Evolutionary conservation across 2,113 vertebrate species (phyloP).

Genomic region (Saccopteryx leptura): DNA sequence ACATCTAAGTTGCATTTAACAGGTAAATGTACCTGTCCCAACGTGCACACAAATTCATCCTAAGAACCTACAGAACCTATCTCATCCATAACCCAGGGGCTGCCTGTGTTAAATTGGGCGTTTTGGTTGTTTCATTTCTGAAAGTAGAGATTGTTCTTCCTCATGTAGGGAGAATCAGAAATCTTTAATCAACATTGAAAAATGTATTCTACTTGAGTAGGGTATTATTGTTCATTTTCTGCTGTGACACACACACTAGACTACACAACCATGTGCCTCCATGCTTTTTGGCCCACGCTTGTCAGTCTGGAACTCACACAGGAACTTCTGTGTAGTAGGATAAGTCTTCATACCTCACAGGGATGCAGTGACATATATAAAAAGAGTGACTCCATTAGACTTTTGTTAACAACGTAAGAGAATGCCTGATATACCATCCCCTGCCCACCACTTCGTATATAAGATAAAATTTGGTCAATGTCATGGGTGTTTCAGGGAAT

Average conservation of each 20-base stretch:
- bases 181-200: neutral
- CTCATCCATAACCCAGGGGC: no score
- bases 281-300: no score
- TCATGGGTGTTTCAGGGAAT: neutral
- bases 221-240: neutral
- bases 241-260: neutral
- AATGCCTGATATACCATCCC: neutral
- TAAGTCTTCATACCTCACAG: fast-evolving
- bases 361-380: neutral
- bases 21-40: no score
- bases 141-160: neutral
- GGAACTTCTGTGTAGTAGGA: neutral
- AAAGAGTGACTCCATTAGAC: no score
- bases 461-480: neutral
- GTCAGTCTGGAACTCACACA: neutral
- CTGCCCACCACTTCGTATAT: no score
- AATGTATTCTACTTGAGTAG: no score
- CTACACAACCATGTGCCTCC: neutral
- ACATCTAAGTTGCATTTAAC: no score
- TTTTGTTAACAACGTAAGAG: neutral
- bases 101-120: neutral
- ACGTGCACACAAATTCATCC: no score
- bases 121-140: neutral
- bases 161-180: neutral
- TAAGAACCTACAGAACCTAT: no score